These are phyloP conservation scores for Heterotilapia buettikoferi DNA, from an alignment of 2,113 vertebrate genomes.

Conservation along the genomic window DNA sequence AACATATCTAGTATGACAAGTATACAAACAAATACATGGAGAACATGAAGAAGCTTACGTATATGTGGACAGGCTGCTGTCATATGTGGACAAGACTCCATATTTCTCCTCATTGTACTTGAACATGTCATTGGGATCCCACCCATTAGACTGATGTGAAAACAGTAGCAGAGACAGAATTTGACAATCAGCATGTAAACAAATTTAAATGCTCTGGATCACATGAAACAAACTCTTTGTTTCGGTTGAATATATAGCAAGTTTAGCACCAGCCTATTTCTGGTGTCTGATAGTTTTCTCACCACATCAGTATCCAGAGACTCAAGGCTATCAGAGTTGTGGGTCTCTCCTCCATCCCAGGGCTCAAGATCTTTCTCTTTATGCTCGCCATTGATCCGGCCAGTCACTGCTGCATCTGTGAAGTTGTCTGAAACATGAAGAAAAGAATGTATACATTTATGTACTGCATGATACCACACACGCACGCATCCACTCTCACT, in stretches of 20 bases:
- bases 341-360: constrained; percentile 91
- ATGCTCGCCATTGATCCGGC: constrained; percentile 93
- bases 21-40: background rate
- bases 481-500: background rate
- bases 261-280: background rate
- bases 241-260: background rate
- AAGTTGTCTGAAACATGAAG: constrained; percentile 84
- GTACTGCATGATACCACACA: background rate
- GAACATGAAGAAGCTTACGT: constrained; percentile 79
- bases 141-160: constrained; percentile 87
- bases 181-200: background rate
- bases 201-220: background rate
- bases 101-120: constrained; percentile 99
- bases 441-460: background rate
- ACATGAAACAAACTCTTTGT: background rate
- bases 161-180: background rate
- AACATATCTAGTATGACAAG: background rate
- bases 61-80: constrained; percentile 97
- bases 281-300: background rate
- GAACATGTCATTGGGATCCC: constrained; percentile 99
- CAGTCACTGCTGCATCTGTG: constrained; percentile 88
- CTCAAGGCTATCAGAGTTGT: constrained; percentile 83
- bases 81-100: constrained; percentile 94
- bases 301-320: constrained; percentile 94
- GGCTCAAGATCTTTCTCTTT: constrained; percentile 98